phyloP scores from a whole-genome alignment of 2,113 vertebrate species.

The Meles meles region DNA sequence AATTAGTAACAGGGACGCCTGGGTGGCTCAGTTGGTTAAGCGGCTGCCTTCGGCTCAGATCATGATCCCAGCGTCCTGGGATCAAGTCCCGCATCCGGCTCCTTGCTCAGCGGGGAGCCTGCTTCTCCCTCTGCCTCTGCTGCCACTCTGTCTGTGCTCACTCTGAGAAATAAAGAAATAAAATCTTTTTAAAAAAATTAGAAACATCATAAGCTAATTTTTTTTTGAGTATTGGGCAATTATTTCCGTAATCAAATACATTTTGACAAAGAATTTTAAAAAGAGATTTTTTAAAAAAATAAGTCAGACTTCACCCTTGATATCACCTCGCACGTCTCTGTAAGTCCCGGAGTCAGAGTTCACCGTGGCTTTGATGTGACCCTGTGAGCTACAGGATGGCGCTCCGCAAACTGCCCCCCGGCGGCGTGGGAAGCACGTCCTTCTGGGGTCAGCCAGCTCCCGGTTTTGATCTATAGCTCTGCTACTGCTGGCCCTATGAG shows the following conservation, averaged over 20 bases:
- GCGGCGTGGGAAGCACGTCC: background rate
- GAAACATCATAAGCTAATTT: background rate
- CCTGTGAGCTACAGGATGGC: background rate
- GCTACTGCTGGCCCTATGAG: background rate
- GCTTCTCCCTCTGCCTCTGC: too few relatives aligned
- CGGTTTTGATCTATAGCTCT: background rate
- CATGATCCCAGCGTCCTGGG: too few relatives aligned
- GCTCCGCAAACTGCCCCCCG: too few relatives aligned
- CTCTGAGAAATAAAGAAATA: too few relatives aligned
- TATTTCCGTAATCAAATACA: constrained; percentile 18
- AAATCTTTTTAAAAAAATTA: background rate
- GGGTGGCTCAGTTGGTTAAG: too few relatives aligned
- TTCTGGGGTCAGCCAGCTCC: background rate
- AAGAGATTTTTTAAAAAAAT: background rate
- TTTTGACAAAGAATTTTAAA: background rate
- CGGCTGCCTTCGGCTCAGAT: too few relatives aligned
- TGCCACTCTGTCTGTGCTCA: too few relatives aligned
- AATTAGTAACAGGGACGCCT: background rate
- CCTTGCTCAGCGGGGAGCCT: too few relatives aligned
- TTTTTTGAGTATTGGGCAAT: background rate
- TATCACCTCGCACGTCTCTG: background rate
- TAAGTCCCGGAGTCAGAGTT: background rate
- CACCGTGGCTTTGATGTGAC: background rate
- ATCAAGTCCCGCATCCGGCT: too few relatives aligned
- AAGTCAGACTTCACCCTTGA: background rate